Conservation (phyloP, 1,140 invertebrate genomes). For the Heliconius hewitsoni region DNA sequence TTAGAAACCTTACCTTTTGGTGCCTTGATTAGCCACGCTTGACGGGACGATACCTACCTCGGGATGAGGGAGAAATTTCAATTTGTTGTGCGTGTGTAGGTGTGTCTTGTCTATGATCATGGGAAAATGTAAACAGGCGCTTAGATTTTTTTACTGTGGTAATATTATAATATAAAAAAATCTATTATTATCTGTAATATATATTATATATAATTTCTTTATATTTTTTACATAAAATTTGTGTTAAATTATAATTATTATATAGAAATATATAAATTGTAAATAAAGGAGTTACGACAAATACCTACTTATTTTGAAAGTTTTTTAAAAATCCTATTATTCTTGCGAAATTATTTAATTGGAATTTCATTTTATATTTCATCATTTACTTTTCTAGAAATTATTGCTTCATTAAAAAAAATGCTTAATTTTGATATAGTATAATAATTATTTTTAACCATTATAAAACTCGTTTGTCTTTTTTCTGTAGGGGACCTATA, state of each 20-base stretch:
- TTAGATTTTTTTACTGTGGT: conserved; percentile 16
- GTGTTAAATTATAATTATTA: background rate
- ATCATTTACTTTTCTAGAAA: too few relatives aligned
- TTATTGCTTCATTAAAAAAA: too few relatives aligned
- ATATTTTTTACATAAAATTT: background rate
- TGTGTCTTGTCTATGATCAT: conserved; percentile 64
- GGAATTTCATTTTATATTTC: too few relatives aligned
- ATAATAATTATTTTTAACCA: too few relatives aligned
- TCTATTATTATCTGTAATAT: background rate
- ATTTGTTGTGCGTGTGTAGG: conserved; percentile 57
- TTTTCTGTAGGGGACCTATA: too few relatives aligned
- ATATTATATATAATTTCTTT: too few relatives aligned
- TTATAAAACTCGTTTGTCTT: too few relatives aligned
- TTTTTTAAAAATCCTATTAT: too few relatives aligned
- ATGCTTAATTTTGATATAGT: too few relatives aligned
- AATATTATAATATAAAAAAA: background rate
- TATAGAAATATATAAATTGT: background rate
- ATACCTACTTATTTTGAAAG: too few relatives aligned
- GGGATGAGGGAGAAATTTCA: conserved; percentile 70
- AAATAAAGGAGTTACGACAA: background rate
- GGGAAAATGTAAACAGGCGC: conserved; percentile 32
- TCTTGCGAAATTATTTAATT: too few relatives aligned
- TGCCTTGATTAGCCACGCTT: conserved; percentile 81
- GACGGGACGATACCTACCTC: conserved; percentile 68
- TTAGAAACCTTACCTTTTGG: conserved; percentile 77